Conservation (phyloP, 1,140 invertebrate species). For the Drosophila arizonae region DNA sequence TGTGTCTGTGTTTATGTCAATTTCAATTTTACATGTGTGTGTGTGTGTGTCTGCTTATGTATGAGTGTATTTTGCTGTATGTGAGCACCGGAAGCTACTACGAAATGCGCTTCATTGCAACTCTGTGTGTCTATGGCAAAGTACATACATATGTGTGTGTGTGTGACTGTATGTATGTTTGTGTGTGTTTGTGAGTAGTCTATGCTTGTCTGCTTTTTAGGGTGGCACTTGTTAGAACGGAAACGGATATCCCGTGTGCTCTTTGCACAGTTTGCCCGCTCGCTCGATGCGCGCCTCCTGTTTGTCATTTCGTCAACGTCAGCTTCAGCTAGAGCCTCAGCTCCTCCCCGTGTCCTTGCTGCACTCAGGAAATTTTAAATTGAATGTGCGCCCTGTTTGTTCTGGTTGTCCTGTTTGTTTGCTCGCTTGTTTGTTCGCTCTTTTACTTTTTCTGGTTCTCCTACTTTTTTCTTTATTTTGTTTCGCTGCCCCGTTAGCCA, state of each 20-base stretch:
- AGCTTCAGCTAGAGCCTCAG: not conserved
- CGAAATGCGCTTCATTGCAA: slow-evolving; percentile 78
- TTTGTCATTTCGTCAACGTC: slow-evolving; percentile 65
- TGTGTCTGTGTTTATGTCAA: slow-evolving; percentile 70
- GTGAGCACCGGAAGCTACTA: slow-evolving; percentile 50
- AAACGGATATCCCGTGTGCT: slow-evolving; percentile 77
- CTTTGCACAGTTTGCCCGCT: slow-evolving; percentile 58
- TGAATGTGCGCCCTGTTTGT: slow-evolving; percentile 55
- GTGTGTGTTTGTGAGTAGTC: not conserved
- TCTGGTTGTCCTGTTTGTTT: slow-evolving; percentile 26
- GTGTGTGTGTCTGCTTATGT: slow-evolving; percentile 3
- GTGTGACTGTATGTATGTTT: slow-evolving; percentile 5
- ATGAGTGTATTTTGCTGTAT: slow-evolving; percentile 18
- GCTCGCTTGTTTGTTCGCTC: slow-evolving; percentile 39
- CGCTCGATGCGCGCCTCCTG: slow-evolving; percentile 50
- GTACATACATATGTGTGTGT: slow-evolving; percentile 18
- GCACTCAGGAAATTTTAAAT: slow-evolving; percentile 74
- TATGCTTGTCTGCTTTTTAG: slow-evolving; percentile 3
- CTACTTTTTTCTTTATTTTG: slow-evolving; percentile 21
- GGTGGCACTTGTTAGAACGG: slow-evolving; percentile 66
- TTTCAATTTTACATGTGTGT: slow-evolving; percentile 76
- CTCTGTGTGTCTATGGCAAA: slow-evolving; percentile 40
- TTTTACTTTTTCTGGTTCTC: slow-evolving; percentile 37
- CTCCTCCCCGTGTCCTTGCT: slow-evolving; percentile 42
- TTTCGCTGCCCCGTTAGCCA: slow-evolving; percentile 15